Percentiles rank a stretch among this genome's conserved stretches.
Evolutionary conservation across 2,797 vertebrate species (phyloP).

Genomic region (Decapterus maruadsi): DNA sequence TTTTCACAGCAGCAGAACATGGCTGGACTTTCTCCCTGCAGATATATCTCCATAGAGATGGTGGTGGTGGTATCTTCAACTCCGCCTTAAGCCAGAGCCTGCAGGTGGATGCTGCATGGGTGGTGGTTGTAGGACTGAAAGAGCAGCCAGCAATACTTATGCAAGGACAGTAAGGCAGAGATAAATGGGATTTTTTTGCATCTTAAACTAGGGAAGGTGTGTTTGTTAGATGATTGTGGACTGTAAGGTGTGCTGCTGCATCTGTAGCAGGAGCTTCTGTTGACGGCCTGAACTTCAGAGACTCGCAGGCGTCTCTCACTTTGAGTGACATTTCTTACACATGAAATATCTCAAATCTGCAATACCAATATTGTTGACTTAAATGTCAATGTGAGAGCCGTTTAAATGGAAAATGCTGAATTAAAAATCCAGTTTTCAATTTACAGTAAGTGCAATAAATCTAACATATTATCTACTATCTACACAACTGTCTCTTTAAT

Average conservation of each 20-base stretch:
- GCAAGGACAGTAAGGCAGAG: neutral
- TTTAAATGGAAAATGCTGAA: neutral
- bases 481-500: neutral
- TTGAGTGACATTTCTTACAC: slow-evolving; percentile 5
- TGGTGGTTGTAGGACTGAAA: neutral
- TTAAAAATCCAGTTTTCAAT: neutral
- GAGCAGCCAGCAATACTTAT: neutral
- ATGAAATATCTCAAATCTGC: neutral
- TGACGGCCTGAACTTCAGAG: neutral
- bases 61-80: too few relatives aligned
- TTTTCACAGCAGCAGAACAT: too few relatives aligned
- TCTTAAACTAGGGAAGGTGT: neutral
- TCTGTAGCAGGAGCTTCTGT: neutral
- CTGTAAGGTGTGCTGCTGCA: neutral
- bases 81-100: too few relatives aligned
- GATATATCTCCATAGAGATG: too few relatives aligned
- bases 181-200: neutral
- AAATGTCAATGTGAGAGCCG: neutral
- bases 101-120: too few relatives aligned
- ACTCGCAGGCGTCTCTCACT: neutral
- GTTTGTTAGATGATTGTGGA: neutral
- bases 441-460: neutral
- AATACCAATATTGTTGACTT: neutral
- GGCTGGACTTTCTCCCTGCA: too few relatives aligned
- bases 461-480: neutral